These are phyloP conservation scores for Anisognathus igniventris DNA, from an alignment of 2,797 vertebrate genomes.

Conservation along the genomic window DNA sequence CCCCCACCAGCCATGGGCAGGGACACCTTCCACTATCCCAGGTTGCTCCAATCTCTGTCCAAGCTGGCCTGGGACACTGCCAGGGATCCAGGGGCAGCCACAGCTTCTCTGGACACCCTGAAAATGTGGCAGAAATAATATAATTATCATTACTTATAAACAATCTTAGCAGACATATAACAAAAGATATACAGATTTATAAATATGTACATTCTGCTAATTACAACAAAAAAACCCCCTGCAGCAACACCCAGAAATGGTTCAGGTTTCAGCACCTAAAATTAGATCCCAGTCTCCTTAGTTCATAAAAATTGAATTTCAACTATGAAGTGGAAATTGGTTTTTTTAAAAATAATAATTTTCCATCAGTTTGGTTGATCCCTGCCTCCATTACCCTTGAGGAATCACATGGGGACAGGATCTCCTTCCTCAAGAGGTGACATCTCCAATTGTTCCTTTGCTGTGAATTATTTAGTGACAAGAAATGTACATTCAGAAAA, in stretches of 20 bases:
- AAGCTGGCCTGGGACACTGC: accelerated
- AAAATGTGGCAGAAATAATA: background rate
- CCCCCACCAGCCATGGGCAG: background rate
- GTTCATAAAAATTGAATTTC: background rate
- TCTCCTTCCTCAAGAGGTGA: background rate
- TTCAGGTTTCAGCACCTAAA: background rate
- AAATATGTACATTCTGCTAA: background rate
- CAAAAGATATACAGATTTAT: background rate
- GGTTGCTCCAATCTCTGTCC: accelerated
- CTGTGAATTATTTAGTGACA: background rate
- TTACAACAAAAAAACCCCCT: accelerated
- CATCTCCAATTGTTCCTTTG: background rate
- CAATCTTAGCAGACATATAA: background rate
- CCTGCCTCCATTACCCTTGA: background rate
- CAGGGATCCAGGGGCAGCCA: background rate
- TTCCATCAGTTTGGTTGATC: background rate
- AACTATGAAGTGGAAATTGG: background rate
- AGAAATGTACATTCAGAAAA: background rate
- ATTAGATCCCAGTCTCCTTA: background rate
- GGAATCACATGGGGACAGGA: background rate
- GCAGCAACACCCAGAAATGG: background rate
- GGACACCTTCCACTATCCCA: accelerated
- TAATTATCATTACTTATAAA: background rate
- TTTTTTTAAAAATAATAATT: background rate
- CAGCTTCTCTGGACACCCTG: background rate